Evolutionary conservation across 2,888 invertebrate species (phyloP).

Genomic region (Chymomyza procnemis): DNA sequence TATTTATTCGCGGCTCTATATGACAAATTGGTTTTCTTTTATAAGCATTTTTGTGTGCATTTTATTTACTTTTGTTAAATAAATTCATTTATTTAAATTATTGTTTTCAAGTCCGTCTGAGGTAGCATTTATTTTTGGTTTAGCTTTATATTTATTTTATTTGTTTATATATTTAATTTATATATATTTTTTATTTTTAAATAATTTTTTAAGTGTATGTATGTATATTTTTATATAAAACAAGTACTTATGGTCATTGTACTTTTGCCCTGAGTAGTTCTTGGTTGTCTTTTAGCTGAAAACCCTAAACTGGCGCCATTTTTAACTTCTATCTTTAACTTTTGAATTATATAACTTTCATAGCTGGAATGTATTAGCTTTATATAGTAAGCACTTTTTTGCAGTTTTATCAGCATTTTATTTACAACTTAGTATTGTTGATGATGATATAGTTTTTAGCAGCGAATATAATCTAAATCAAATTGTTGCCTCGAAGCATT

Average conservation of each 20-base stretch:
- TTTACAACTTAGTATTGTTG: neutral
- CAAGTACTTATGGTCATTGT: constrained; percentile 76
- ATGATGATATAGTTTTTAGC: neutral
- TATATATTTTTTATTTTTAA: constrained; percentile 19
- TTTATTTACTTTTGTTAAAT: constrained; percentile 45
- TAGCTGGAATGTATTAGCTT: neutral
- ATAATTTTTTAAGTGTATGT: constrained; percentile 39
- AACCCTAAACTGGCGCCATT: constrained; percentile 60
- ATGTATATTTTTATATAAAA: constrained; percentile 44
- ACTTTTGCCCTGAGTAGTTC: constrained; percentile 79
- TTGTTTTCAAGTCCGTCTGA: constrained; percentile 76
- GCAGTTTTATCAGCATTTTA: neutral
- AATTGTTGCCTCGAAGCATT: neutral
- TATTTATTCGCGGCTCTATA: constrained; percentile 13
- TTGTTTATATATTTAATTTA: constrained; percentile 27
- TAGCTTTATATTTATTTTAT: constrained; percentile 41
- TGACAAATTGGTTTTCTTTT: constrained; percentile 18
- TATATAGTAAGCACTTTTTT: neutral
- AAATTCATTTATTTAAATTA: constrained; percentile 72
- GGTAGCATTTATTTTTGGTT: constrained; percentile 63
- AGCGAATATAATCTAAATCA: too few species aligned
- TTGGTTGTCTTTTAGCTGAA: constrained; percentile 45
- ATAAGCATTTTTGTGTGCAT: constrained; percentile 22
- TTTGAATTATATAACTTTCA: neutral
- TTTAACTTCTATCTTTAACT: neutral